Base-by-base conservation (phyloP, 2,113 vertebrate species). In the human (Homo sapiens) region DNA sequence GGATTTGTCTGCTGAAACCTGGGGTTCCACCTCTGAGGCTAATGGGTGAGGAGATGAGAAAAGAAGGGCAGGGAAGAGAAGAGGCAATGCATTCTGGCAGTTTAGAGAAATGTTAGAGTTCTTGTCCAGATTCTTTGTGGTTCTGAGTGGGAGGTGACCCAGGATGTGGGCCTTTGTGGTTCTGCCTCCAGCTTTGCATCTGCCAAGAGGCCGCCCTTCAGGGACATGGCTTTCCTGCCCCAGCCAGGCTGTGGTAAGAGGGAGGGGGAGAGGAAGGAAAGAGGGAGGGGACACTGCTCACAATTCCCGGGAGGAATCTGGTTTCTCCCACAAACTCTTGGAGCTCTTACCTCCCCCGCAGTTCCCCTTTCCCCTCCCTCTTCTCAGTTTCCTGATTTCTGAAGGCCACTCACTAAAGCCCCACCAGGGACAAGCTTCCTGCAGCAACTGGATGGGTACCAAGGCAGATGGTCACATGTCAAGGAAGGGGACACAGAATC, bases 61-160 rank as follows among this genome's bases (percentile, higher is more conserved):
- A 68, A 94, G 81, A 66, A 92, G 50, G 13, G 85, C 82, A 93
- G 93, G 85, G 90, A 17, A 70, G 40, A 23, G 68, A 95, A 91
- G 90, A 96, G 59, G 68, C 81, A 40, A 89, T 50, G 59, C 55
- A 68, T 89, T 93, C 72, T 96, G 50, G 93, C 93, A 89, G 72
- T 93, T 97, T 94, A 73, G 45, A 96, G 89, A 97, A 97, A 97
- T 95, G 52, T 79, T 88, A 61, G 86, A 48, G 25, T 95, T 96
- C 93, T 97, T 59, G 30, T 93, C 45, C 87, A 97, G 96, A 97
- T 98, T 97, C 91, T 79, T 97, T 95, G 96, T 93, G 95, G 95
- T 96, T 98, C 91, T 93, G 89, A 97, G 93, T 97, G 92, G 96
- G 96, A 97, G 89, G 92, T 95, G 89, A 97, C 93, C 93, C 82